Evolutionary conservation across 2,797 vertebrate genomes (phyloP).

Genomic region (Leontocebus nigricollis): DNA sequence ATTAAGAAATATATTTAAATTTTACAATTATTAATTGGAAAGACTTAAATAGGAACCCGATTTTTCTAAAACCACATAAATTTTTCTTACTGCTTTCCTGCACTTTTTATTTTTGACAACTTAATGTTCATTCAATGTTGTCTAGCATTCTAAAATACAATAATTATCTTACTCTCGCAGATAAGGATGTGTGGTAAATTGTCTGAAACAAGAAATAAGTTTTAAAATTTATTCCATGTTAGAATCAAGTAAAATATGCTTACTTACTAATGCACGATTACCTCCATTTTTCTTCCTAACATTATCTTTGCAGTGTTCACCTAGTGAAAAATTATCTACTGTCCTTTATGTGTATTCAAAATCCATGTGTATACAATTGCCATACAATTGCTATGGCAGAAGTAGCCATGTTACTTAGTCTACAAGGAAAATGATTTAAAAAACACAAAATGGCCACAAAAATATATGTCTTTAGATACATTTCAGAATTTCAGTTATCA

Average conservation of each 20-base stretch:
- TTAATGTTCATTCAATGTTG: neutral
- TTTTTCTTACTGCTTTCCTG: neutral
- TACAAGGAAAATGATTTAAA: neutral
- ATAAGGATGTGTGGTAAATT: neutral
- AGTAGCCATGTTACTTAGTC: neutral
- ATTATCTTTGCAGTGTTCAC: neutral
- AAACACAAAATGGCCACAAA: neutral
- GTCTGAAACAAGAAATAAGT: neutral
- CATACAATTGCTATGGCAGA: neutral
- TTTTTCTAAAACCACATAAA: neutral
- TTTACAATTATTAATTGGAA: neutral
- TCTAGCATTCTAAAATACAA: neutral
- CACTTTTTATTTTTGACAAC: neutral
- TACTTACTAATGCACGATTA: neutral
- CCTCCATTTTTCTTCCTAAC: neutral
- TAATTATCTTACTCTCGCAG: neutral
- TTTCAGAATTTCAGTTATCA: neutral
- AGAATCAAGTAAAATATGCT: neutral
- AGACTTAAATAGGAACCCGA: neutral
- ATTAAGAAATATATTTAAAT: neutral
- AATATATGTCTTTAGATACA: neutral
- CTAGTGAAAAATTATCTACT: neutral
- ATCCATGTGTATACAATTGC: neutral
- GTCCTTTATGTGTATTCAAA: neutral
- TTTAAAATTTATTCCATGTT: neutral